A percentile compares a stretch with the other conserved stretches of the same genome.
phyloP scores from a whole-genome alignment of 2,797 vertebrate genomes.

The Catamblyrhynchus diadema region DNA sequence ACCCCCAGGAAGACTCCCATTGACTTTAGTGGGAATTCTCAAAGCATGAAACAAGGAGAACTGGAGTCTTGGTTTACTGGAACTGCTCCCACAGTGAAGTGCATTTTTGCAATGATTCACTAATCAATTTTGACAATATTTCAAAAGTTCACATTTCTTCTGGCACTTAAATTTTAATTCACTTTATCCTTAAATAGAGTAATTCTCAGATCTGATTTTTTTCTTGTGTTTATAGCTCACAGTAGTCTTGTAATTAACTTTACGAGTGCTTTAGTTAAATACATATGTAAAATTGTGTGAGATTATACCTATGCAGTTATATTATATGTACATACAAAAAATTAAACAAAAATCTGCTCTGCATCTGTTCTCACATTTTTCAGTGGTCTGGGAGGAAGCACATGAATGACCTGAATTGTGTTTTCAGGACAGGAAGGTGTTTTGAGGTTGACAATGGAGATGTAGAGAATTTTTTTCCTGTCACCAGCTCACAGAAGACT shows the following conservation, averaged over 20 bases:
- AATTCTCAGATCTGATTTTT: not conserved
- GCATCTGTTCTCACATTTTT: not conserved
- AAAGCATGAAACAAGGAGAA: not conserved
- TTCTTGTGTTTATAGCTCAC: not conserved
- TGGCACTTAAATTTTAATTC: not conserved
- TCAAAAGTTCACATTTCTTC: not conserved
- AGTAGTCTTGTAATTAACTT: not conserved
- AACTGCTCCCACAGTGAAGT: not conserved
- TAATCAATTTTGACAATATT: not conserved
- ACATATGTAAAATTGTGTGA: not conserved
- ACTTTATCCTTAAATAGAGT: not conserved
- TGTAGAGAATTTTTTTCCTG: not conserved
- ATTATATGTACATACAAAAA: not conserved
- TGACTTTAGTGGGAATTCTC: not conserved
- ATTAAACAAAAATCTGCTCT: not conserved
- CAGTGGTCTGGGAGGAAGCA: not conserved
- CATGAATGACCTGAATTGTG: not conserved
- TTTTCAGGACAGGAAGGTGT: not conserved
- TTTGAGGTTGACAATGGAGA: not conserved
- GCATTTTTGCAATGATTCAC: not conserved
- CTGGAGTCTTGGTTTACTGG: not conserved
- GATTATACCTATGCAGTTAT: not conserved
- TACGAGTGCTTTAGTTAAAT: not conserved
- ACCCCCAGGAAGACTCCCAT: not conserved
- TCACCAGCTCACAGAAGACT: not conserved